Conservation (phyloP, 2,113 vertebrate species). For the Macquaria australasica region DNA sequence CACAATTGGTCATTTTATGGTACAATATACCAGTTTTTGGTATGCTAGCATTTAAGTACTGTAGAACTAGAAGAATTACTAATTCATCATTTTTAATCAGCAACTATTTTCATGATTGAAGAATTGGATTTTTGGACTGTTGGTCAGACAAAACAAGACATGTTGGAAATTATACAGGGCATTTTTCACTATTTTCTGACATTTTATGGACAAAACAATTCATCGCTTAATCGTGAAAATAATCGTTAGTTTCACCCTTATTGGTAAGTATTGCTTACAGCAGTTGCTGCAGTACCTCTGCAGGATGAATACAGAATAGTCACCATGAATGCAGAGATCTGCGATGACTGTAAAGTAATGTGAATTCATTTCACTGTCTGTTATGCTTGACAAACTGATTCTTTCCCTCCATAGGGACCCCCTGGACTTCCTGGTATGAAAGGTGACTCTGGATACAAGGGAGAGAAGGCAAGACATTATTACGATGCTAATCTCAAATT, state of each 20-base stretch:
- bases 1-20: neutral
- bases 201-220: neutral
- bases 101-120: neutral
- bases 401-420: slow-evolving; percentile 88
- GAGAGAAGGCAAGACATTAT: slow-evolving; percentile 92
- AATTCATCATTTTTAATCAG: neutral
- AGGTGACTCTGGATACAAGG: slow-evolving; percentile 95
- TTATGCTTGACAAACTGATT: slow-evolving; percentile 42
- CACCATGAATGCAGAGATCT: slow-evolving; percentile 7
- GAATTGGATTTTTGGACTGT: neutral
- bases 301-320: neutral
- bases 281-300: neutral
- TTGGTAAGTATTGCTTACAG: neutral
- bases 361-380: slow-evolving; percentile 34
- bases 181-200: neutral
- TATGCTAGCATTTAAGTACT: neutral
- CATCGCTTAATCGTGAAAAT: neutral
- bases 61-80: neutral
- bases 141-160: no score
- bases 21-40: neutral
- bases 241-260: neutral
- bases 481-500: slow-evolving; percentile 74
- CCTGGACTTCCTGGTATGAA: slow-evolving; percentile 96
- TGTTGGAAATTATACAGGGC: neutral
- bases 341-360: slow-evolving; percentile 10